Base-by-base conservation (phyloP, 2,888 invertebrate genomes). In the Formica aserva region DNA sequence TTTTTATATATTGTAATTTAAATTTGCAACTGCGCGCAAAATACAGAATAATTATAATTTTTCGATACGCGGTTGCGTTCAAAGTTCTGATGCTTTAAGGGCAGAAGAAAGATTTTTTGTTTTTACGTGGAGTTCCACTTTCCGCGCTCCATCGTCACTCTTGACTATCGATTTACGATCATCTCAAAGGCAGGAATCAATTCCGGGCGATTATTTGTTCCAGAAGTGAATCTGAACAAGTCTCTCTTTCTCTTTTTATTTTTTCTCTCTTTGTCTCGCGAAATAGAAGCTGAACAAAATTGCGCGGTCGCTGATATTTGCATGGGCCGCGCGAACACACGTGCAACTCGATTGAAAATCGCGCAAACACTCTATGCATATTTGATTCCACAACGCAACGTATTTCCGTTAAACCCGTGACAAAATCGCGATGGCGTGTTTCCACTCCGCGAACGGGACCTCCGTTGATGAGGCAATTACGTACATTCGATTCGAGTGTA, bases 61-160 rank as follows among this genome's bases (percentile, higher is more conserved):
- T 57, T 55, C 69, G 26, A 15, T 63, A 52, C 32, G n/a, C 80
- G 83, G 55, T 75, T 83, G 52, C 77, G 67, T 71, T 77, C 77
- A 74, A 74, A 77, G 41, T 83, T 83, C 77, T 71, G 71, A 83
- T 86, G 81, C 69, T 85, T 83, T 84, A 82, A 87, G 38, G 65
- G 82, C 75, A 22, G 22, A 60, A 29, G 52, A 38, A 65, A 65
- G 55, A 77, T 26, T 26, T 38, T 66, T 67, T 77, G 69, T 77
- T 77, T 77, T 77, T 57, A 77, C 55, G 38, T 69, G 41, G 41
- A 77, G 57, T 69, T 69, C n/a, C 69, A 69, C 41, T 67, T 41
- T 57, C n/a, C 26, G 41, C 76, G 67, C 35, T 38, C 55, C 55
- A 67, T 77, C 76, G 52, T 26, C 35, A 5, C 77, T 77, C 69